Evolutionary conservation across 2,888 invertebrate genomes (phyloP).

Genomic region (Palloptera scutellata): DNA sequence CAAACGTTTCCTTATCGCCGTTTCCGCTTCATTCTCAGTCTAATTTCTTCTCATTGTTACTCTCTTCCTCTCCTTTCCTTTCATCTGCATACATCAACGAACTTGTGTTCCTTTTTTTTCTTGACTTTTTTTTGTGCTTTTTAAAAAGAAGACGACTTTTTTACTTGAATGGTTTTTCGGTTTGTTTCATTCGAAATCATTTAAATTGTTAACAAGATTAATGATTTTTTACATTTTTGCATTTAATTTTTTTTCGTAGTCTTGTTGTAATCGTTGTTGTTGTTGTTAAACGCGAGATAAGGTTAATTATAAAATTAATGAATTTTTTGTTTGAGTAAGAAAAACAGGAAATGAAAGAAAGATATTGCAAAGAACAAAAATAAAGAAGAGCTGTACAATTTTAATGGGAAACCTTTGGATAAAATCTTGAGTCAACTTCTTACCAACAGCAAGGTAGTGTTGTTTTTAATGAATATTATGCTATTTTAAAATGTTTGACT

Average conservation of each 20-base stretch:
- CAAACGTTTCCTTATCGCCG: background rate
- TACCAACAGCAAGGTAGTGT: too few species aligned
- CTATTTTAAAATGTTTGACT: too few species aligned
- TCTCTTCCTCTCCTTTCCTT: background rate
- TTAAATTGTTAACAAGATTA: slow-evolving; percentile 51
- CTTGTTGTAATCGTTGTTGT: slow-evolving; percentile 34
- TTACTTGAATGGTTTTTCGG: slow-evolving; percentile 32
- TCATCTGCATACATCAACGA: too few species aligned
- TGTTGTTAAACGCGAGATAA: slow-evolving; percentile 38
- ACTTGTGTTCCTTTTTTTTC: background rate
- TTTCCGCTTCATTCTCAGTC: too few species aligned
- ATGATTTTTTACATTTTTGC: slow-evolving; percentile 37
- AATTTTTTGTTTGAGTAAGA: slow-evolving; percentile 26
- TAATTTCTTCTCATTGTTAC: too few species aligned
- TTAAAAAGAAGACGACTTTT: slow-evolving; percentile 25
- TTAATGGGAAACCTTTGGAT: too few species aligned
- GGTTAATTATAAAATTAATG: slow-evolving; percentile 44
- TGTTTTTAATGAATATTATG: too few species aligned
- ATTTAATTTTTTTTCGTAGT: slow-evolving; percentile 24
- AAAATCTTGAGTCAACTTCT: too few species aligned
- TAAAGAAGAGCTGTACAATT: too few species aligned
- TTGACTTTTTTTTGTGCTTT: background rate
- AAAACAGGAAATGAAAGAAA: too few species aligned
- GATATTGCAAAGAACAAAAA: too few species aligned
- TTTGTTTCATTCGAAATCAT: slow-evolving; percentile 34